Conservation (phyloP, 2,888 invertebrate genomes). For the Cheilosia scutellata region DNA sequence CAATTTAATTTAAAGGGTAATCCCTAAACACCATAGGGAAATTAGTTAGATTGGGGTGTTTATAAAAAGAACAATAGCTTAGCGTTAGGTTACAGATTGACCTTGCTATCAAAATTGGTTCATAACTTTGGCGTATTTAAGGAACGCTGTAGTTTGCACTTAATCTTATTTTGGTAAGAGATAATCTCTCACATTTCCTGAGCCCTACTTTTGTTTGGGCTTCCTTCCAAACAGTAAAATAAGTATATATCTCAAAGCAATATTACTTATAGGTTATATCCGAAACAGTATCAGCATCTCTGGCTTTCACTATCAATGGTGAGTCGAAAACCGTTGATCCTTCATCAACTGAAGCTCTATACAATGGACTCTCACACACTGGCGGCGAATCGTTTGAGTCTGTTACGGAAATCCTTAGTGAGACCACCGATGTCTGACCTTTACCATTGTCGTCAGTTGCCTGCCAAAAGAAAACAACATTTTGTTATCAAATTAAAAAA, state of each 20-base stretch:
- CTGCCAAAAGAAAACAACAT: constrained; percentile 83
- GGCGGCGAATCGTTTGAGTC: constrained; percentile 97
- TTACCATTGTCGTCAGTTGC: constrained; percentile 93
- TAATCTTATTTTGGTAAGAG: no score
- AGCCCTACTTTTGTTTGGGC: no score
- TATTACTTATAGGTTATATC: constrained; percentile 88
- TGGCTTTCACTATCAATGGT: constrained; percentile 89
- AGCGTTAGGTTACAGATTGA: no score
- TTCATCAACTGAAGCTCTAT: constrained; percentile 93
- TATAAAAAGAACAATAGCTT: no score
- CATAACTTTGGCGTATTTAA: no score
- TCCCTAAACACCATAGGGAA: no score
- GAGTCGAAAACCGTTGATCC: constrained; percentile 94
- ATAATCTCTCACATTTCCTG: no score
- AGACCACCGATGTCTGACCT: constrained; percentile 91
- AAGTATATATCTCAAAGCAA: background rate
- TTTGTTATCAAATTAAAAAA: constrained; percentile 35
- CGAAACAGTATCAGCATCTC: constrained; percentile 92
- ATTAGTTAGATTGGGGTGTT: no score
- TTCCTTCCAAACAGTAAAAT: no score
- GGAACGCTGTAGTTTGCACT: no score
- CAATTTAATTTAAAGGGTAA: no score
- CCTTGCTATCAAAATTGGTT: no score
- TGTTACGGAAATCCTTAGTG: constrained; percentile 90
- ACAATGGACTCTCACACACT: constrained; percentile 90